These are phyloP conservation scores for Mobula hypostoma DNA, from an alignment of 2,113 vertebrate species.

Conservation along the genomic window DNA sequence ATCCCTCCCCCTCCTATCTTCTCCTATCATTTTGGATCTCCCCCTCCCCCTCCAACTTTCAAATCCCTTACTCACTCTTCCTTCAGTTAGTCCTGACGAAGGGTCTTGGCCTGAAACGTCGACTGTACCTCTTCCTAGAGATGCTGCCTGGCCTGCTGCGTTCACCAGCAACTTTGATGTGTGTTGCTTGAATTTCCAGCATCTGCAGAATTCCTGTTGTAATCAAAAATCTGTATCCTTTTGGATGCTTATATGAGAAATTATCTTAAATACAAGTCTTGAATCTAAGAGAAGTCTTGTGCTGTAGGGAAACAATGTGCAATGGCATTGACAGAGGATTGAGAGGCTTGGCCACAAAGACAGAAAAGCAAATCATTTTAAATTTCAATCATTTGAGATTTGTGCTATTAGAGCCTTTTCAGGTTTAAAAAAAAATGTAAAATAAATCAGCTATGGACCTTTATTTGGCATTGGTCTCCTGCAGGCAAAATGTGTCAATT, in stretches of 20 bases:
- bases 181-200: no score
- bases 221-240: background rate
- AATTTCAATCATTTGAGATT: background rate
- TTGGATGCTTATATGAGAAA: background rate
- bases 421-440: background rate
- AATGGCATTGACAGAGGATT: background rate
- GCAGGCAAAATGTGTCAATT: background rate
- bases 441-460: background rate
- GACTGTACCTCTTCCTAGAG: no score
- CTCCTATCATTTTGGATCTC: no score
- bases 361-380: background rate
- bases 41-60: no score
- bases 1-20: no score
- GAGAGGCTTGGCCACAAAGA: background rate
- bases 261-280: background rate
- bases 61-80: no score
- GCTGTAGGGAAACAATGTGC: no score
- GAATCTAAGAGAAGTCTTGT: background rate
- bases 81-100: no score
- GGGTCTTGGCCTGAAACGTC: no score
- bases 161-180: no score
- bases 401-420: background rate
- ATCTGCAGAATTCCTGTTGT: background rate
- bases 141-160: no score
- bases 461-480: background rate